Percentiles rank a stretch among this genome's conserved stretches.
Conservation (phyloP, 2,888 invertebrate species). For the Catocala sponsa region DNA sequence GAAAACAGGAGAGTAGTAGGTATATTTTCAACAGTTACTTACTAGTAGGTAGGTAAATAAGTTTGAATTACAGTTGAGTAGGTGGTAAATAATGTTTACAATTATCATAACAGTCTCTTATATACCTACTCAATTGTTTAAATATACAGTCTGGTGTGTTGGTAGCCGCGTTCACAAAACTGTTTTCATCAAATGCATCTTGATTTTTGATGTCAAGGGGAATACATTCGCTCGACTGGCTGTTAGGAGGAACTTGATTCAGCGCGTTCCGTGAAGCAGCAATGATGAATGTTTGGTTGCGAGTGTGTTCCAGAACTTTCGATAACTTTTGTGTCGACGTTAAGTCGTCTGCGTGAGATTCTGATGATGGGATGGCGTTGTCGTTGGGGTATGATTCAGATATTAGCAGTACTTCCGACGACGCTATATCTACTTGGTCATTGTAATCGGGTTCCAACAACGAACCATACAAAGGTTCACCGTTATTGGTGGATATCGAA, state of each 20-base stretch:
- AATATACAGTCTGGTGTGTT: slow-evolving; percentile 5
- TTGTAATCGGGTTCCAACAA: background rate
- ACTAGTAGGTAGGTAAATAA: background rate
- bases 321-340: background rate
- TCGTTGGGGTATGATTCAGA: slow-evolving; percentile 14
- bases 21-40: background rate
- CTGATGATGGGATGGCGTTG: background rate
- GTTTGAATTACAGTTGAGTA: background rate
- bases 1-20: too few species aligned
- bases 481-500: background rate
- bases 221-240: background rate
- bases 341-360: slow-evolving; percentile 3
- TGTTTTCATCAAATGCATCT: too few species aligned
- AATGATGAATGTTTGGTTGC: too few species aligned
- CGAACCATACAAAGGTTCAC: background rate
- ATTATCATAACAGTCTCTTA: slow-evolving; percentile 5
- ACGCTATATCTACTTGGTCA: background rate
- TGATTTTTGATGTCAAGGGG: background rate
- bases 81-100: background rate
- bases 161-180: background rate
- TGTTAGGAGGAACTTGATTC: background rate
- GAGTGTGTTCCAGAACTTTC: too few species aligned
- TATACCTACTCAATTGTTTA: slow-evolving; percentile 11
- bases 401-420: slow-evolving; percentile 16
- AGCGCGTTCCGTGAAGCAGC: background rate